These are phyloP conservation scores for Eumeta japonica DNA, from an alignment of 1,140 invertebrate species.

Conservation along the genomic window DNA sequence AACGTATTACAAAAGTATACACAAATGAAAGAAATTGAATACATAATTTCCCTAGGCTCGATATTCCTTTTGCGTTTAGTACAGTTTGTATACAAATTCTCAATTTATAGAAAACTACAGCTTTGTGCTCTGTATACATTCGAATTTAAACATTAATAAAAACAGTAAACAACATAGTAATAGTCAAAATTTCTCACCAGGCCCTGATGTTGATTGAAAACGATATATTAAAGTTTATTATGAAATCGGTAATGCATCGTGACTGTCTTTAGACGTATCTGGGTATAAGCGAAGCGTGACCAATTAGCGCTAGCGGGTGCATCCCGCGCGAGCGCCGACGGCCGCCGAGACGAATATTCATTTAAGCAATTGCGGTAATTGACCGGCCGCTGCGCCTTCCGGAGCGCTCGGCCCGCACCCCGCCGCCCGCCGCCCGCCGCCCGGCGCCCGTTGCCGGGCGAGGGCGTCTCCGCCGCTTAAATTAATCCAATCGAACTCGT, in stretches of 20 bases:
- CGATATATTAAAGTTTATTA: too few species aligned
- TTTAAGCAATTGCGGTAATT: constrained; percentile 55
- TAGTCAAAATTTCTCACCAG: too few species aligned
- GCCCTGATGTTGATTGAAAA: too few species aligned
- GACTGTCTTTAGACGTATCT: too few species aligned
- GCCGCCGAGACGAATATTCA: constrained; percentile 46
- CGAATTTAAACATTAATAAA: neutral
- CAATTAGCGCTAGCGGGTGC: constrained; percentile 34
- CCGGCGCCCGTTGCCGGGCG: constrained; percentile 13
- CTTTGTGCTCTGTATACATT: neutral
- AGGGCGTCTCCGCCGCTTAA: too few species aligned
- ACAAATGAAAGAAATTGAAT: too few species aligned
- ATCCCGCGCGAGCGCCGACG: constrained; percentile 17
- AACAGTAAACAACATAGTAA: neutral
- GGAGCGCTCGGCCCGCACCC: constrained; percentile 30
- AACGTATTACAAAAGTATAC: too few species aligned
- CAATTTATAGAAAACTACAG: neutral
- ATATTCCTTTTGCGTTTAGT: too few species aligned
- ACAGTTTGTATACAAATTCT: neutral
- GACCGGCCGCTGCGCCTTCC: constrained; percentile 38
- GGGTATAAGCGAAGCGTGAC: constrained; percentile 32
- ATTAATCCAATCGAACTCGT: too few species aligned
- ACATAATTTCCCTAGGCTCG: too few species aligned
- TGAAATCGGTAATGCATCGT: too few species aligned
- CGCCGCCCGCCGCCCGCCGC: constrained; percentile 41